Percentiles rank a stretch among this genome's conserved stretches.
Evolutionary conservation across 2,888 invertebrate genomes (phyloP).

Genomic region (Dolichopus griseipennis): DNA sequence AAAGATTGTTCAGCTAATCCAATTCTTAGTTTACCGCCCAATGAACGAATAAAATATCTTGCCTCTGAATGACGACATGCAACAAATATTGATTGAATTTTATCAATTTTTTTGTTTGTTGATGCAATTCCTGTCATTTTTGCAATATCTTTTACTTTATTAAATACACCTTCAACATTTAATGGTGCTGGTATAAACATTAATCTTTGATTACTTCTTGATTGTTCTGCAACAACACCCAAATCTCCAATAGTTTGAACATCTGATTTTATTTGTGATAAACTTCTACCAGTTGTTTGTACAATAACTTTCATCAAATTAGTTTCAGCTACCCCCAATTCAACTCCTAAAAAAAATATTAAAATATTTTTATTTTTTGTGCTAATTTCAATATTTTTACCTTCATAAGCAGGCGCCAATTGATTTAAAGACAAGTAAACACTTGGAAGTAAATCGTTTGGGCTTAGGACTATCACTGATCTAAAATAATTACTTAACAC

Average conservation of each 20-base stretch:
- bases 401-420: constrained; percentile 92
- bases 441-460: constrained; percentile 81
- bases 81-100: constrained; percentile 85
- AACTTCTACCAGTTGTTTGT: constrained; percentile 74
- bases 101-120: constrained; percentile 77
- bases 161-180: constrained; percentile 64
- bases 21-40: constrained; percentile 90
- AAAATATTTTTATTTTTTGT: constrained; percentile 7
- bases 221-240: constrained; percentile 81
- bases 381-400: constrained; percentile 38
- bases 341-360: constrained; percentile 48
- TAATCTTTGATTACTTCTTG: constrained; percentile 73
- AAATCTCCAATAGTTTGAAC: constrained; percentile 66
- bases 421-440: constrained; percentile 94
- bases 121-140: constrained; percentile 69
- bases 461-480: constrained; percentile 80
- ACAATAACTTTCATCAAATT: constrained; percentile 91
- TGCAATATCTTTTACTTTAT: constrained; percentile 78
- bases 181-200: constrained; percentile 79
- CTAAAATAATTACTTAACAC: constrained; percentile 84
- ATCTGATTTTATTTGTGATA: constrained; percentile 69
- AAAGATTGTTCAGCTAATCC: constrained; percentile 96
- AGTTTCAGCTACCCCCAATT: constrained; percentile 90
- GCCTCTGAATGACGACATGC: constrained; percentile 85
- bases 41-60: constrained; percentile 76